Percentiles rank a stretch among this genome's conserved stretches.
Conservation (phyloP, 2,888 invertebrate genomes). For the Ischnus inquisitorius region DNA sequence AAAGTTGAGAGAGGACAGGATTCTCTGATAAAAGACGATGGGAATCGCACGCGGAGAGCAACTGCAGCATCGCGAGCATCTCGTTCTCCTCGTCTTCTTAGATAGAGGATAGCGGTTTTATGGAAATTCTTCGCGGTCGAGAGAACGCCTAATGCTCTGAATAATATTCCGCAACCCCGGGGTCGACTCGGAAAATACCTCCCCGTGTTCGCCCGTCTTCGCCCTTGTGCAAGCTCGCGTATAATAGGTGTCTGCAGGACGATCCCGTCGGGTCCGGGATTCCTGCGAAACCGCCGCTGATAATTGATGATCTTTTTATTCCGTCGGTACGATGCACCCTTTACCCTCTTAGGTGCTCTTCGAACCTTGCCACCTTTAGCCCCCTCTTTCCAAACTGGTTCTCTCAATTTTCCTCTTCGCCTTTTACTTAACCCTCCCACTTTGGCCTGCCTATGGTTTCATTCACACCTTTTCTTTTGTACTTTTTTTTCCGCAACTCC, state of each 20-base stretch:
- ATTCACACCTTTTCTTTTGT: conserved; percentile 26
- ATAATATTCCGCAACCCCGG: conserved; percentile 82
- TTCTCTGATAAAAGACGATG: conserved; percentile 43
- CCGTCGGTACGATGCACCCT: conserved; percentile 78
- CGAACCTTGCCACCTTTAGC: conserved; percentile 20
- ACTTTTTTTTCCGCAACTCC: conserved; percentile 50
- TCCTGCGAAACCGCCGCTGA: conserved; percentile 63
- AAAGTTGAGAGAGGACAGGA: conserved; percentile 37
- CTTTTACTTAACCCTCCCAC: conserved; percentile 1
- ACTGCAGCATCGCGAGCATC: conserved; percentile 27
- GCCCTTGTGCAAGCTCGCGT: conserved; percentile 50
- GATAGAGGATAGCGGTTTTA: conserved; percentile 82
- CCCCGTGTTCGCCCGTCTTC: conserved; percentile 55
- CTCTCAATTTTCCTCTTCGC: conserved; percentile 23
- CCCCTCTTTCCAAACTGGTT: conserved; percentile 8
- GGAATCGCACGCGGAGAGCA: background rate
- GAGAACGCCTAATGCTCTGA: conserved; percentile 82
- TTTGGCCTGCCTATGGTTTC: background rate
- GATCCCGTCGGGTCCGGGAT: conserved; percentile 13
- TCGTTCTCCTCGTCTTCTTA: conserved; percentile 74
- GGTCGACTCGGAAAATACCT: conserved; percentile 70
- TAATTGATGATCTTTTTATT: conserved; percentile 83
- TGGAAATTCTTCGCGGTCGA: conserved; percentile 82
- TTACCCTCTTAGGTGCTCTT: conserved; percentile 56
- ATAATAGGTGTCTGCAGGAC: conserved; percentile 67